phyloP scores from a whole-genome alignment of 1,140 invertebrate species.

The Globodera ellingtonae region DNA sequence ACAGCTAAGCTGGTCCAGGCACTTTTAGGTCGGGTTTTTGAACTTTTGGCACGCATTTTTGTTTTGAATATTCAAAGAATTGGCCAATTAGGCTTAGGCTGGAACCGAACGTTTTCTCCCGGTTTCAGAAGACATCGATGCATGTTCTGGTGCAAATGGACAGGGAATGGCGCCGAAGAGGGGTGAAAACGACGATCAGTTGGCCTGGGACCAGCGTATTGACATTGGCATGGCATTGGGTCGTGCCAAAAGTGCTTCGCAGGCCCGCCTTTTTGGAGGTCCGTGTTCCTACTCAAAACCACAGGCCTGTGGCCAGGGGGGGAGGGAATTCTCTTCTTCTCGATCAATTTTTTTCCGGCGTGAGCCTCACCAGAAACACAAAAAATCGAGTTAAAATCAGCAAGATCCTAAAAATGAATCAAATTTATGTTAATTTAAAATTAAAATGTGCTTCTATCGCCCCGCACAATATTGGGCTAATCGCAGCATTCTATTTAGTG shows the following conservation, averaged over 20 bases:
- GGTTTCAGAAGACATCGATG: slow-evolving; percentile 4
- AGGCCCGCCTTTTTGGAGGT: slow-evolving; percentile 6
- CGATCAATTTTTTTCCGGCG: too few species aligned
- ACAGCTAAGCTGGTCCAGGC: slow-evolving; percentile 35
- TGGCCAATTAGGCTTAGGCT: too few species aligned
- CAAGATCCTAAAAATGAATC: too few species aligned
- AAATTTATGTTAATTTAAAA: too few species aligned
- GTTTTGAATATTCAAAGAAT: not conserved
- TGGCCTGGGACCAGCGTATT: slow-evolving; percentile 9
- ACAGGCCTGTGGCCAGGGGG: too few species aligned
- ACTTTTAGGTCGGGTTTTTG: slow-evolving; percentile 30
- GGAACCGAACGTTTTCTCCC: not conserved
- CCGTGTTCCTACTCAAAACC: too few species aligned
- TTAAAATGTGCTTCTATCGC: too few species aligned
- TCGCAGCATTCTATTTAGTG: too few species aligned
- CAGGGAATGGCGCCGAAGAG: not conserved
- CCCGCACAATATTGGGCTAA: too few species aligned
- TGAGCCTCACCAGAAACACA: too few species aligned
- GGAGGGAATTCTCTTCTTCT: too few species aligned
- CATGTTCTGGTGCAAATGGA: slow-evolving; percentile 10
- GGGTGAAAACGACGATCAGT: not conserved
- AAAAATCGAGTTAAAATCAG: too few species aligned
- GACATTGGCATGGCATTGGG: not conserved
- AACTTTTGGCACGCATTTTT: slow-evolving; percentile 21
- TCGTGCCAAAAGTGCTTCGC: not conserved